Base-by-base conservation (phyloP, 2,113 vertebrate genomes). In the Tenrec ecaudatus region DNA sequence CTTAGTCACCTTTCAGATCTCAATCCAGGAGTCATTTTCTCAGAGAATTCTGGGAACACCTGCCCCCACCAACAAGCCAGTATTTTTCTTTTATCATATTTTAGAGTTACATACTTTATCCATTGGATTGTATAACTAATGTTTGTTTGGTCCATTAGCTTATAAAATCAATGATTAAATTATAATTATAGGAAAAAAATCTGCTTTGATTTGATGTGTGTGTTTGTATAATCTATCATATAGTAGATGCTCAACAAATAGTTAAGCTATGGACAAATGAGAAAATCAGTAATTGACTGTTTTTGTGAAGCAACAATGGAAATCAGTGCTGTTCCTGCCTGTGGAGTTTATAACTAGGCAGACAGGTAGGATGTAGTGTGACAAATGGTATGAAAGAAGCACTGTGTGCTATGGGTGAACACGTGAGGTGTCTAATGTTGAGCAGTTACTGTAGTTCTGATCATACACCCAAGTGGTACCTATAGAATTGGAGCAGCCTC, bases 51-150 rank as follows among this genome's bases (percentile, higher is more conserved):
- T 53, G 47, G 47, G 47, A 14, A 53, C 47, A 53, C 47, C 47
- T 53, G 47, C 47, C 47, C 47, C 47, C 47, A 53, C 12, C 47
- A 53, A 53, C 47, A 53, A 53, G 11, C 12, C 12, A 53, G 47
- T 53, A 53, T 53, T 53, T 53, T 53, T 53, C 79, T 90, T 82
- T 89, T 31, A 92, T 82, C 47, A 71, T 58, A 86, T 84, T 95
- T 88, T 80, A 53, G 66, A 58, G 40, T 76, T 69, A 60, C 81
- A 19, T 22, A 86, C 69, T 85, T 82, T 68, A 85, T 84, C 15
- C 89, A 16, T 81, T 92, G 89, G n/a, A 85, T 78, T 66, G 66
- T 71, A n/a, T 84, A 76, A 83, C 89, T 82, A 89, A 84, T 87
- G 8, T 73, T 60, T 87, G 27, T 36, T 27, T 15, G 9, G 3